Base-by-base conservation (phyloP, 2,113 vertebrate species). In the Myodes glareolus region DNA sequence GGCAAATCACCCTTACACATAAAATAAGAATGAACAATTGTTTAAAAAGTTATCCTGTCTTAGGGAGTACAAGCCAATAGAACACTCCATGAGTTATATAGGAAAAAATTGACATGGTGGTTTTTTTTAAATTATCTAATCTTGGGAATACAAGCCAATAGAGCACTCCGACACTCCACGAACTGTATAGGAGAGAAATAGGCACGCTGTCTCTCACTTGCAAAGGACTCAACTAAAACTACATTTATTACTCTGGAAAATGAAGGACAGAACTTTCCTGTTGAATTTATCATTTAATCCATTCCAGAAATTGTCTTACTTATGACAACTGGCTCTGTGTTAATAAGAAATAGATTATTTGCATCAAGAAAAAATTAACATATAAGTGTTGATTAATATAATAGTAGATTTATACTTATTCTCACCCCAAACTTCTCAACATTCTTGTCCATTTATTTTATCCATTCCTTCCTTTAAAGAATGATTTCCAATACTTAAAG, bases 241-340 rank as follows among this genome's bases (percentile, higher is more conserved):
- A 27, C 50, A 3, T 31, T 90, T 94, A 70, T 73, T 96, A 45
- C 33, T 88, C 29, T 93, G 65, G 67, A 80, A 91, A 88, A 89
- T 45, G 14, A 73, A 21, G 17, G 8, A 45, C 33, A 77, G 72
- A 72, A 29, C 58, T 95, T 33, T n/a, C 39, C 70, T 63, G 21
- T 76, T 91, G 76, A 67, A 90, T 84, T 88, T 8, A 3, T 0
- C 73, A 87, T 47, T 92, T 90, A 61, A 87, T 73, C 78, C 80
- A 88, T 90, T 55, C 89, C 11, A 45, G 36, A 92, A 84, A 94
- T 50, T 29, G 13, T 65, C 39, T 39, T 88, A 88, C 39, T 86
- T n/a, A 50, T 39, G 65, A 86, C 21, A 21, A 61, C 21, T 88
- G n/a, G 6, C 13, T 88, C 36, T 94, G 1, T 65, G 9, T 29